A percentile compares a stretch with the other conserved stretches of the same genome.
These are phyloP conservation scores for Lophius piscatorius DNA, from an alignment of 2,113 vertebrate genomes.

Conservation along the genomic window DNA sequence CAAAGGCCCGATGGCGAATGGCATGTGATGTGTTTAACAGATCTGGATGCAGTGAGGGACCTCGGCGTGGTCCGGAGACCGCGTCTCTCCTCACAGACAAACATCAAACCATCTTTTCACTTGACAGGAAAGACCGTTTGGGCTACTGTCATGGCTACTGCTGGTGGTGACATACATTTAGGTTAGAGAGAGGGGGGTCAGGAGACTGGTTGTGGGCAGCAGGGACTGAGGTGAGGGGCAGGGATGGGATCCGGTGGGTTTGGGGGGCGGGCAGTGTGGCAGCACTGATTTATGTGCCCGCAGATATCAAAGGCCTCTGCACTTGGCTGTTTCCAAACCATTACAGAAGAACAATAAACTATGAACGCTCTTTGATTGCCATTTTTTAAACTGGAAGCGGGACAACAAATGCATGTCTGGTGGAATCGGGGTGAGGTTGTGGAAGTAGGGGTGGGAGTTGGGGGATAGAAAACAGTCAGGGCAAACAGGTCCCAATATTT, in stretches of 20 bases:
- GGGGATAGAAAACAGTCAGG: conserved; percentile 31
- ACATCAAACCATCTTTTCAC: conserved; percentile 19
- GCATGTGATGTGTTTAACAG: conserved; percentile 63
- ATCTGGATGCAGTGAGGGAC: conserved; percentile 45
- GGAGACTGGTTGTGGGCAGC: conserved; percentile 20
- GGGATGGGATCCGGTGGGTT: conserved; percentile 35
- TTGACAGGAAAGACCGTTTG: conserved; percentile 1
- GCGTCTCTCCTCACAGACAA: conserved; percentile 14
- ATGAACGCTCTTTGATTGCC: conserved; percentile 69
- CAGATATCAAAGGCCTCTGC: conserved; percentile 74
- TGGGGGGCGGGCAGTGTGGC: conserved; percentile 49
- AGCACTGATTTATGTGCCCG: conserved; percentile 69
- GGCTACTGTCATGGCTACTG: conserved; percentile 32
- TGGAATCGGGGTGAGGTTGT: conserved; percentile 50
- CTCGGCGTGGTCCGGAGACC: conserved; percentile 23
- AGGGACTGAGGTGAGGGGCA: conserved; percentile 37
- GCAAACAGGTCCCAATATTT: conserved; percentile 61
- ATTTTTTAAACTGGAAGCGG: conserved; percentile 55
- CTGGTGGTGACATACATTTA: conserved; percentile 57
- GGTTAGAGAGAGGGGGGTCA: conserved; percentile 14
- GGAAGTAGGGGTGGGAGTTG: conserved; percentile 23
- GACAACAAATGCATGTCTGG: conserved; percentile 68
- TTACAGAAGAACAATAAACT: conserved; percentile 80
- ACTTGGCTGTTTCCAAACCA: conserved; percentile 79
- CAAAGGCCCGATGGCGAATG: conserved; percentile 65